Conservation (phyloP, 2,888 invertebrate genomes). For the Anoncus sp. region DNA sequence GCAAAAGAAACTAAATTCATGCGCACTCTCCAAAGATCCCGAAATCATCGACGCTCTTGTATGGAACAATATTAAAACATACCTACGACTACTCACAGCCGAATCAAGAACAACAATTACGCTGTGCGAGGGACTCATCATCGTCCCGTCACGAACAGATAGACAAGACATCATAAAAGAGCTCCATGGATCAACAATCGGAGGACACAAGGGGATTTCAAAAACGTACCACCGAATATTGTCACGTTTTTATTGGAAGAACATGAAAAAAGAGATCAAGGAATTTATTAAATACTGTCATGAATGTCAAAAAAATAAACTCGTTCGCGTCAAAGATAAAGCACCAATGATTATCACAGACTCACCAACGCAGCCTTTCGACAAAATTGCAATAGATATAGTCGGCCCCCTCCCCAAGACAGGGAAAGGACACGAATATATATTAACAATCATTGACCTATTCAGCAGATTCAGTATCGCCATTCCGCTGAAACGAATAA, state of each 20-base stretch:
- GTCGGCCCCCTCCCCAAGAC: conserved; percentile 52
- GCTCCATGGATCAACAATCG: conserved; percentile 35
- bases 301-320: conserved; percentile 40
- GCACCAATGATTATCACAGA: conserved; percentile 52
- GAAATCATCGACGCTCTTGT: background rate
- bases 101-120: too few species aligned
- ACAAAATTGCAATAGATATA: conserved; percentile 50
- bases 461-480: too few species aligned
- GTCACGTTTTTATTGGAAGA: background rate
- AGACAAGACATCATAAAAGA: conserved; percentile 39
- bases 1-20: background rate
- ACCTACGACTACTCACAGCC: too few species aligned
- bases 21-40: conserved; percentile 23
- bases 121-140: conserved; percentile 28
- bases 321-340: conserved; percentile 41
- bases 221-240: conserved; percentile 22
- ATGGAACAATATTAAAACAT: too few species aligned
- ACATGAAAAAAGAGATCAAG: conserved; percentile 10
- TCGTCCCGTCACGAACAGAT: conserved; percentile 10
- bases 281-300: conserved; percentile 23
- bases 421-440: conserved; percentile 50
- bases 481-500: background rate
- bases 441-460: conserved; percentile 33
- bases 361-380: conserved; percentile 26
- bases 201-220: conserved; percentile 51